Evolutionary conservation across 1,140 invertebrate species (phyloP).

Genomic region (Nylanderia fulva): DNA sequence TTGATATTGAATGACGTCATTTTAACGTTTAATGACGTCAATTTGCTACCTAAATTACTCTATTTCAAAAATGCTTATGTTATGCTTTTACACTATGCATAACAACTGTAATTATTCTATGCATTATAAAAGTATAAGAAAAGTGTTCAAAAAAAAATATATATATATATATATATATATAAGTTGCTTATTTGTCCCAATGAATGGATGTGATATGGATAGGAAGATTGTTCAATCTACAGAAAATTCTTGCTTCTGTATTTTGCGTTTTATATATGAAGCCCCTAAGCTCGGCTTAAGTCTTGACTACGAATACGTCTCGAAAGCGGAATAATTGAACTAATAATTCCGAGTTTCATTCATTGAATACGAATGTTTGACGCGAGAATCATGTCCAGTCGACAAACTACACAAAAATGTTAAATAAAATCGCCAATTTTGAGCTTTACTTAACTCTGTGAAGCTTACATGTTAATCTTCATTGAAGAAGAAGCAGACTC

Average conservation of each 20-base stretch:
- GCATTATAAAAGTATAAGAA: neutral
- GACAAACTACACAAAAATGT: neutral
- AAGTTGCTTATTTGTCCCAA: neutral
- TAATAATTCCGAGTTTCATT: neutral
- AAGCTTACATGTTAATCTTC: neutral
- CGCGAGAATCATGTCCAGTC: neutral
- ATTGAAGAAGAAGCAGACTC: neutral
- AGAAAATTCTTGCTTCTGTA: neutral
- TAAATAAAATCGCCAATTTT: neutral
- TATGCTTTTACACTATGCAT: slow-evolving; percentile 13
- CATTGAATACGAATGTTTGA: neutral
- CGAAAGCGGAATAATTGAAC: neutral
- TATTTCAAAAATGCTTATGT: no score
- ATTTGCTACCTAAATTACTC: no score
- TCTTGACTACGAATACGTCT: slow-evolving; percentile 9
- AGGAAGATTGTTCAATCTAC: neutral
- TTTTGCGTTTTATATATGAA: no score
- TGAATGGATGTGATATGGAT: neutral
- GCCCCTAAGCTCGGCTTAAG: neutral
- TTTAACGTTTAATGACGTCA: no score
- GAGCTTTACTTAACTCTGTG: neutral
- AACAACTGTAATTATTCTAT: slow-evolving; percentile 15
- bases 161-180: no score
- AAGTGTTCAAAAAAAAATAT: neutral
- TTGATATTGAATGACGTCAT: no score